Base-by-base conservation (phyloP, 35 echinoderm and acorn worm genomes). In the Lytechinus variegatus region DNA sequence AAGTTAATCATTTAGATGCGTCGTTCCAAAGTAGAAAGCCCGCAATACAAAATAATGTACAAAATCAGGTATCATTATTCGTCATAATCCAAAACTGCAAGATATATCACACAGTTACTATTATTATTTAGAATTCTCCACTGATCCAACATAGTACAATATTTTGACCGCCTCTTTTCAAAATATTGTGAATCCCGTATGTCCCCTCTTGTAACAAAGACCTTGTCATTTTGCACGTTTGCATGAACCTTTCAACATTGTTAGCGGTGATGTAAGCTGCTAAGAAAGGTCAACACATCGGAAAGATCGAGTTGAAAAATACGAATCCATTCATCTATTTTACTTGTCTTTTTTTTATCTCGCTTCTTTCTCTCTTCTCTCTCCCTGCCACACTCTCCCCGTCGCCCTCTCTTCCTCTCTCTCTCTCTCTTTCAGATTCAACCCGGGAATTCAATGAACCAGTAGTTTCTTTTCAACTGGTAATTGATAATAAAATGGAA, bases 401-500 rank as follows among this genome's bases (percentile, higher is more conserved):
- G 9, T 71, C 61, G 16, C 61, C 6, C 61, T 71, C 60, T 71
- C 61, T 58, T 4, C 12, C 56, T 58, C 56, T 58, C 56, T 58
- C 3, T 58, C n/a, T n/a, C n/a, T n/a, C n/a, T 13, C 4, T 13
- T 58, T 13, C 12, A 9, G 8, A 9, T 60, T 16, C 33, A 44
- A 44, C 2, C 33, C 33, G 33, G 33, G 33, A 44, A 44, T 44
- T 44, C 33, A 44, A 44, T 79, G 66, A 79, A 79, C 66, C 66
- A 24, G 66, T 24, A 24, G 66, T 79, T 24, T 19, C 19, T 79
- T 79, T 79, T 24, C 14, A 79, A 79, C 66, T 79, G 16, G 66
- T 79, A 79, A 79, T 79, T 79, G 66, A 79, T 79, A 79, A 79
- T 79, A 19, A 79, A 79, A n/a, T 79, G 66, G 66, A 79, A 79